Evolutionary conservation across 2,888 invertebrate genomes (phyloP), one percentile per base, ranked within the genome.

Genomic region (Drosophila eohydei): DNA sequence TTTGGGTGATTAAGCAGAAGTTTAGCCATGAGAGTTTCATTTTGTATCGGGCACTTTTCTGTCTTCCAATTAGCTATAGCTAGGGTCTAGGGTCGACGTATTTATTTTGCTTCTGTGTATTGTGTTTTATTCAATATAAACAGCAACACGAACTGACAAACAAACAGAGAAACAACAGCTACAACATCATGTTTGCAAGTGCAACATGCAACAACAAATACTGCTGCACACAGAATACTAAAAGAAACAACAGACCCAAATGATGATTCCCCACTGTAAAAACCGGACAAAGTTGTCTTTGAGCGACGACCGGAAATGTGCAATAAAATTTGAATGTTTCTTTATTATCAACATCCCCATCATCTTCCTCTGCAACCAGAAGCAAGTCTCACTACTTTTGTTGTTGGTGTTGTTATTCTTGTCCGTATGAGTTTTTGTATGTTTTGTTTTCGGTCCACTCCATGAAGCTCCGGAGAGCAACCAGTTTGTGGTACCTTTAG

Each of bases 281-380:
- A 46, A 46, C 28, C 52, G 57, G 62, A 41, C 62, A 71, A 57
- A 58, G 71, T 71, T 71, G 71, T 63, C 62, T 71, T 71, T 71
- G 54, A 48, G 62, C 75, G 71, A 71, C 88, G 91, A 88, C 90
- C 90, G 90, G 90, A 90, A 90, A 91, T 91, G 90, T 90, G 91
- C 89, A 90, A 90, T 88, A 88, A 88, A 88, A 89, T 90, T 89
- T 89, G 88, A 89, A 89, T 90, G 90, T 90, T 90, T 89, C 89
- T 90, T 89, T 86, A 89, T 89, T 86, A 90, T 89, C 88, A 84
- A 88, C 85, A 84, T 86, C 81, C 83, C 83, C 90, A 80, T 89
- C 88, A 86, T 88, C 88, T 85, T 88, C 86, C 71, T 72, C 83
- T 68, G 83, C 85, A 67, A 68, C 50, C 72, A 75, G 78, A 44